Base-by-base conservation (phyloP, 2,113 vertebrate species). In the Anguilla japonica region DNA sequence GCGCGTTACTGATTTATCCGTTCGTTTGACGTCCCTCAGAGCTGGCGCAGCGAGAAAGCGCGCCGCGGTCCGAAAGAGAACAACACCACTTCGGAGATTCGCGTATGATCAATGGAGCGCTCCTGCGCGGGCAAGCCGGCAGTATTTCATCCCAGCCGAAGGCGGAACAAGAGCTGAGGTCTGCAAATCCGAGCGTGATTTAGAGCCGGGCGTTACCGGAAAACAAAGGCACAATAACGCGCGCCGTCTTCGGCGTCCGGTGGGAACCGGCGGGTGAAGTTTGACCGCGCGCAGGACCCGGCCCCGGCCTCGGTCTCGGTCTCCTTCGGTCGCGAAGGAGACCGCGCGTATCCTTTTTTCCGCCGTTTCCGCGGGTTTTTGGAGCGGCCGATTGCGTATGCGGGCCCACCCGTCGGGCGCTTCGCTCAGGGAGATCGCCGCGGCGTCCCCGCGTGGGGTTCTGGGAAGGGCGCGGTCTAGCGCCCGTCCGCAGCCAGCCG, bases 51-150 rank as follows among this genome's bases (percentile, higher is more conserved):
- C 71, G 2, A 75, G 71, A 75, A 34, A 75, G 71, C n/a, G 13
- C 6, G 34, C 13, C 34, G 34, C 26, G 11, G n/a, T 4, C 71
- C 11, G 84, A 71, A 88, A 88, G 84, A 50, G 75, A 67, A 78
- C 85, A 85, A 85, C 13, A 81, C 60, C 63, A 88, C 53, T 81
- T 88, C 83, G 60, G n/a, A 88, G 84, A 80, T 88, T 88, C 87
- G 53, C 46, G 85, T 82, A 81, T 88, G 84, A 88, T 88, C 87
- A 88, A 82, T 85, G 79, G 67, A 60, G 56, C 84, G 11, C 80
- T 85, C 87, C 26, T 82, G 56, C 46, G 82, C 87, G 83, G 85
- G 87, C 87, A 85, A 34, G 84, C 85, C 78, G 78, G 41, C 80
- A 88, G 84, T 88, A 88, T 83, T 85, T 85, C 82, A 85, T 88